A percentile compares a stretch with the other conserved stretches of the same genome.
Conservation (phyloP, 2,797 vertebrate genomes). For the Pitangus sulphuratus region DNA sequence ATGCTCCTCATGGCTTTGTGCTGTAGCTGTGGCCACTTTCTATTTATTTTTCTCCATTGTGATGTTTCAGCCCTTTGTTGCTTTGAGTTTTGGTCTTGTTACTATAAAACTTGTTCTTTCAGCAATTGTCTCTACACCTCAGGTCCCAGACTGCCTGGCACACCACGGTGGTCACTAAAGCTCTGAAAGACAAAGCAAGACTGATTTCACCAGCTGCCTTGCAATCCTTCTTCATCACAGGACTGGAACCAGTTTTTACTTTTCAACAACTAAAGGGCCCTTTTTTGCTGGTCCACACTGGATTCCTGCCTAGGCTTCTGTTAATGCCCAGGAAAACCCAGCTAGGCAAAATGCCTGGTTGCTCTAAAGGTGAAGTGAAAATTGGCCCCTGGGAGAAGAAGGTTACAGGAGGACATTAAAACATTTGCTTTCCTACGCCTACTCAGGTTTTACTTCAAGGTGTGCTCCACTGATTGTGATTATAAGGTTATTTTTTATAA, state of each 20-base stretch:
- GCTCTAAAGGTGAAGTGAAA: background rate
- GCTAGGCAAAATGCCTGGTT: background rate
- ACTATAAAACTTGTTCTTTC: background rate
- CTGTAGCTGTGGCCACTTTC: background rate
- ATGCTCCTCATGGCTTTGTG: background rate
- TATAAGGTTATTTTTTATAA: background rate
- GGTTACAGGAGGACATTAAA: background rate
- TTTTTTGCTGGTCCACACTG: background rate
- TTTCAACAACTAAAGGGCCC: background rate
- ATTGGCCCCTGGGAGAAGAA: background rate
- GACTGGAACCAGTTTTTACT: background rate
- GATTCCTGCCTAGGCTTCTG: background rate
- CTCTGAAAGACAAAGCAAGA: background rate
- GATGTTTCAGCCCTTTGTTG: background rate
- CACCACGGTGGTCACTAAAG: background rate
- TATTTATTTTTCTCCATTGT: accelerated
- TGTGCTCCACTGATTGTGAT: background rate
- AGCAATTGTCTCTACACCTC: background rate
- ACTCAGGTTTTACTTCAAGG: background rate
- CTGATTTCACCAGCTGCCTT: background rate
- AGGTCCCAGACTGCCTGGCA: background rate
- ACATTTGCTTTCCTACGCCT: background rate
- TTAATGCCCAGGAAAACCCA: background rate
- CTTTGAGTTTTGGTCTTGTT: background rate
- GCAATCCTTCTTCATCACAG: background rate